phyloP scores from a whole-genome alignment of 2,113 vertebrate genomes.

The Neogale vison region DNA sequence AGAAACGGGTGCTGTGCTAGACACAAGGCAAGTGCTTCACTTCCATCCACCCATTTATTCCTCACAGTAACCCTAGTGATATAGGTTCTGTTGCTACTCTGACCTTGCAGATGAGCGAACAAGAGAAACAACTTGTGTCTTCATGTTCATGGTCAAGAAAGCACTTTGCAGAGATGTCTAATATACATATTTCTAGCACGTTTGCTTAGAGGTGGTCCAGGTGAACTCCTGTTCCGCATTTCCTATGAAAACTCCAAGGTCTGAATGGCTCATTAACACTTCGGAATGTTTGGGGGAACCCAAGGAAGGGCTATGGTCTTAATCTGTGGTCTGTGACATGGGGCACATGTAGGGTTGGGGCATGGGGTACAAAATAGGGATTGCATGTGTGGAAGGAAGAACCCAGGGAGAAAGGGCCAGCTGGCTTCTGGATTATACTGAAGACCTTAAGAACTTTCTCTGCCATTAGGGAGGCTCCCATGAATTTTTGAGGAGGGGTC shows the following conservation, averaged over 20 bases:
- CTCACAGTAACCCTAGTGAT: not conserved
- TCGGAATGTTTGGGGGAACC: not conserved
- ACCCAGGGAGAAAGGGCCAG: not conserved
- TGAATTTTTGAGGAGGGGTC: not conserved
- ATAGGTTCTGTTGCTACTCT: not conserved
- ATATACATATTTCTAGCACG: not conserved
- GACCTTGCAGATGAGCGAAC: not conserved
- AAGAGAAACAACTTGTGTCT: not conserved
- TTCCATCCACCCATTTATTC: too few species aligned
- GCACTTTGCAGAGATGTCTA: not conserved
- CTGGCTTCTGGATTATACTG: not conserved
- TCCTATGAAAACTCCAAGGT: too few species aligned
- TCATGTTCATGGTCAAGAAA: not conserved
- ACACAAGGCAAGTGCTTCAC: not conserved
- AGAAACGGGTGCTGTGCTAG: not conserved
- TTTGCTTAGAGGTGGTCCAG: not conserved
- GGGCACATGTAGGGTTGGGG: too few species aligned
- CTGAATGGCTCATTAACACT: not conserved
- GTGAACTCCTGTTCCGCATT: not conserved
- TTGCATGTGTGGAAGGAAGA: not conserved
- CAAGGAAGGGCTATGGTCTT: not conserved
- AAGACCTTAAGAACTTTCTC: not conserved
- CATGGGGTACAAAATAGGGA: not conserved
- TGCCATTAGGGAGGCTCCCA: not conserved
- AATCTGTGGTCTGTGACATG: not conserved